Percentiles rank a stretch among this genome's conserved stretches.
Evolutionary conservation across 2,888 invertebrate species (phyloP).

Genomic region (Nipponacmea schrenckii): DNA sequence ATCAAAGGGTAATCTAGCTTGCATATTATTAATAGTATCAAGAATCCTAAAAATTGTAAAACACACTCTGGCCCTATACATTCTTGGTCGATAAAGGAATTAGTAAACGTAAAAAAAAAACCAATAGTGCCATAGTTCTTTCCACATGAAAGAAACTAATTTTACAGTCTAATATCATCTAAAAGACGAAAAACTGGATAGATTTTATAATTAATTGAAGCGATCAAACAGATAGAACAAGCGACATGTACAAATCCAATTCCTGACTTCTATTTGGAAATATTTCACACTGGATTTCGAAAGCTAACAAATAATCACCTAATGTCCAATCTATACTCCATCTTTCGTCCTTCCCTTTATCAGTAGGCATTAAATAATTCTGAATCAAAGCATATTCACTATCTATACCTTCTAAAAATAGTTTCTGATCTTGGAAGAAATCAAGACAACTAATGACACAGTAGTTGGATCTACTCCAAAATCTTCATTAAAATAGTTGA

Average conservation of each 20-base stretch:
- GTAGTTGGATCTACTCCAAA: too few species aligned
- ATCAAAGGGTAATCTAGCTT: conserved; percentile 24
- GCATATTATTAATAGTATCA: conserved; percentile 27
- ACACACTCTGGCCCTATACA: conserved; percentile 23
- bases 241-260: neutral
- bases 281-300: too few species aligned
- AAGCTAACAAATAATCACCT: too few species aligned
- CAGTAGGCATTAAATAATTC: too few species aligned
- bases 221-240: conserved; percentile 21
- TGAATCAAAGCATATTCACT: too few species aligned
- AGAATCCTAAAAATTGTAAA: conserved; percentile 30
- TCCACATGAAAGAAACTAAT: conserved; percentile 3
- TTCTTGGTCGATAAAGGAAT: conserved; percentile 29
- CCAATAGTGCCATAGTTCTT: conserved; percentile 15
- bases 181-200: conserved; percentile 16
- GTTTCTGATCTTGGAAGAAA: too few species aligned
- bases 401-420: too few species aligned
- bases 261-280: too few species aligned
- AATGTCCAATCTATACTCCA: too few species aligned
- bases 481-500: too few species aligned
- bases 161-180: conserved; percentile 29
- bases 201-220: conserved; percentile 12
- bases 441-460: too few species aligned
- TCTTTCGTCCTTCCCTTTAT: too few species aligned
- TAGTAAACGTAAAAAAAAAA: conserved; percentile 17